These are phyloP conservation scores for Harmothoe impar DNA, from an alignment of 2,888 invertebrate species.

Conservation along the genomic window DNA sequence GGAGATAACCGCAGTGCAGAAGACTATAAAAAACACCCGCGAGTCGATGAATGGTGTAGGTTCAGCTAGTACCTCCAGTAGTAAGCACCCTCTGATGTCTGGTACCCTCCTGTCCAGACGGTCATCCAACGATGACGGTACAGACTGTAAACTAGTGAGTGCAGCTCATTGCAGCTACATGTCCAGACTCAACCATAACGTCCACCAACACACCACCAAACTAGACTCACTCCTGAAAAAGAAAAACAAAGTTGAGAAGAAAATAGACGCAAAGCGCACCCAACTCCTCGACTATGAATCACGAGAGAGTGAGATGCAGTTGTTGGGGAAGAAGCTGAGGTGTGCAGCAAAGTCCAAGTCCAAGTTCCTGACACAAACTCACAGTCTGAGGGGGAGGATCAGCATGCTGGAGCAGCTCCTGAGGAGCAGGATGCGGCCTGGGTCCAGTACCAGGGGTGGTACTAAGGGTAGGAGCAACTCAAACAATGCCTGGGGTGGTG, in stretches of 20 bases:
- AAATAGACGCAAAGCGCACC: neutral
- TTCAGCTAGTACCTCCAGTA: neutral
- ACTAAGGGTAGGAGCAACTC: too few relatives aligned
- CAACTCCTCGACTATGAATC: neutral
- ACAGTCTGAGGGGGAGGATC: neutral
- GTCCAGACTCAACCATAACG: neutral
- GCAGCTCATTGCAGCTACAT: conserved; percentile 56
- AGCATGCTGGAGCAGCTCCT: conserved; percentile 32
- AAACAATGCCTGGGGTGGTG: too few relatives aligned
- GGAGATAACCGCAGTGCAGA: conserved; percentile 59
- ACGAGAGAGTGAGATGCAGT: neutral
- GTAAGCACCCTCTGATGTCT: neutral
- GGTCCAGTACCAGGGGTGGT: neutral
- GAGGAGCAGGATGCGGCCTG: neutral
- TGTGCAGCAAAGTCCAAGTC: neutral
- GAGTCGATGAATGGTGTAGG: conserved; percentile 34
- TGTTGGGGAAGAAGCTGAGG: neutral
- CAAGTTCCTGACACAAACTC: neutral
- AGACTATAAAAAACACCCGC: conserved; percentile 46
- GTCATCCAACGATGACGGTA: neutral
- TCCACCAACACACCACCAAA: conserved; percentile 26
- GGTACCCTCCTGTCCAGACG: neutral
- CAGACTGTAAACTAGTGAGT: conserved; percentile 15
- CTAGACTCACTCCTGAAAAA: conserved; percentile 32
- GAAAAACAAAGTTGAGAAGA: neutral